A percentile compares a stretch with the other conserved stretches of the same genome.
Conservation (phyloP, 2,888 invertebrate genomes). For the Doris montereyensis region DNA sequence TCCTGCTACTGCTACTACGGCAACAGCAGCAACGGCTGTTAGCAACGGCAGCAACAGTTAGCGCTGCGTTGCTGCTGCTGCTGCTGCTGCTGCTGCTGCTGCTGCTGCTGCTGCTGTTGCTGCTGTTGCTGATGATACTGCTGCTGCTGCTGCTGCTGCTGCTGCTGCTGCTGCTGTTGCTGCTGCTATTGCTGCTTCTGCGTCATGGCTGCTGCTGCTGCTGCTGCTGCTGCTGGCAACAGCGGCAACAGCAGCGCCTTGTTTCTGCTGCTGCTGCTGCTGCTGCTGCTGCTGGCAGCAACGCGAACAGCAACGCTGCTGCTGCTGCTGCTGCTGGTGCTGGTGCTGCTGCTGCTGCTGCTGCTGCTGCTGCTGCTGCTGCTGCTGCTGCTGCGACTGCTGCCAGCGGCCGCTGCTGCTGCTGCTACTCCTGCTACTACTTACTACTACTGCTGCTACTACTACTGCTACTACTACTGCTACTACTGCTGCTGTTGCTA, state of each 20-base stretch:
- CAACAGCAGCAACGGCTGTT: too few relatives aligned
- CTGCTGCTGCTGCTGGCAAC: conserved; percentile 4
- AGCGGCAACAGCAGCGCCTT: not conserved
- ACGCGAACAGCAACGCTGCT: too few relatives aligned
- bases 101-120: conserved; percentile 30
- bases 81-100: conserved; percentile 26
- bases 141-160: conserved; percentile 29
- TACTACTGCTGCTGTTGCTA: conserved; percentile 7
- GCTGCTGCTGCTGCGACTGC: too few relatives aligned
- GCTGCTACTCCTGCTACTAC: too few relatives aligned
- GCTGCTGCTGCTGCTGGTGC: conserved; percentile 21
- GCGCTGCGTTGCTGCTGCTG: too few relatives aligned
- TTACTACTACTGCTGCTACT: conserved; percentile 22
- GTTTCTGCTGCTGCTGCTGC: conserved; percentile 8
- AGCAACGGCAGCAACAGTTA: too few relatives aligned
- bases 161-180: conserved; percentile 17
- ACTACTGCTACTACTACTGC: not conserved
- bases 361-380: conserved; percentile 15
- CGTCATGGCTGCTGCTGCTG: conserved; percentile 17
- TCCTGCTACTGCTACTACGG: too few relatives aligned
- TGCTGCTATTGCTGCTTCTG: too few relatives aligned
- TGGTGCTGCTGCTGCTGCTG: conserved; percentile 21
- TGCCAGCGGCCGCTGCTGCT: too few relatives aligned
- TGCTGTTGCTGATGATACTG: too few relatives aligned
- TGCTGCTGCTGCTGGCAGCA: too few relatives aligned